Conservation (phyloP, 37 sponge, comb jelly and placozoan genomes). For the Tethya wilhelma region DNA sequence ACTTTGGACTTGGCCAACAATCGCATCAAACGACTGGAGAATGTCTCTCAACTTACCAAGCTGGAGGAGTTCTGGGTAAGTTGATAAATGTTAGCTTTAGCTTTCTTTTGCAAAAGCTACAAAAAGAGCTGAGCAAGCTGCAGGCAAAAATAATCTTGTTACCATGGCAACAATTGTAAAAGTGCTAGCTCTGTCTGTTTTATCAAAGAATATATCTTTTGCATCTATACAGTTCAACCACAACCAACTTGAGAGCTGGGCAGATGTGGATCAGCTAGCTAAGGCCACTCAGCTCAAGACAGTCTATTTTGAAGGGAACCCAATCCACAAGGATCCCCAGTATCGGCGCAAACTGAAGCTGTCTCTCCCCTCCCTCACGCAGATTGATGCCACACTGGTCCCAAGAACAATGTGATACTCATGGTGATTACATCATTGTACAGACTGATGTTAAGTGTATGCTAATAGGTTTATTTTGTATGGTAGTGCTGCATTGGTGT, state of each 20-base stretch:
- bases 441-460: too few relatives aligned
- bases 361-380: conserved; percentile 75
- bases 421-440: too few relatives aligned
- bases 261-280: conserved; percentile 56
- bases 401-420: too few relatives aligned
- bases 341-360: conserved; percentile 81
- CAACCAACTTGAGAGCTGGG: conserved; percentile 76
- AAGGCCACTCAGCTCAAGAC: conserved; percentile 46
- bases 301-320: conserved; percentile 88
- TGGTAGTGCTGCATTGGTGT: too few relatives aligned
- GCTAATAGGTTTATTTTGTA: too few relatives aligned
- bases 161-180: too few relatives aligned
- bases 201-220: not conserved
- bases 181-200: too few relatives aligned
- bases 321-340: conserved; percentile 76
- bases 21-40: conserved; percentile 45
- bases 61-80: conserved; percentile 92
- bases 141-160: too few relatives aligned
- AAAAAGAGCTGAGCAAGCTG: too few relatives aligned
- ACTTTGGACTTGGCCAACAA: conserved; percentile 84
- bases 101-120: too few relatives aligned
- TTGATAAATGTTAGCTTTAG: not conserved
- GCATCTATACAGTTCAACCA: conserved; percentile 68
- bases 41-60: conserved; percentile 59
- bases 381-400: conserved; percentile 85